Percentiles rank a stretch among this genome's conserved stretches.
These are phyloP conservation scores for Pseudorhiza aurosa DNA, from an alignment of 30 jellyfish, hydroid and myxozoan genomes.

Conservation along the genomic window DNA sequence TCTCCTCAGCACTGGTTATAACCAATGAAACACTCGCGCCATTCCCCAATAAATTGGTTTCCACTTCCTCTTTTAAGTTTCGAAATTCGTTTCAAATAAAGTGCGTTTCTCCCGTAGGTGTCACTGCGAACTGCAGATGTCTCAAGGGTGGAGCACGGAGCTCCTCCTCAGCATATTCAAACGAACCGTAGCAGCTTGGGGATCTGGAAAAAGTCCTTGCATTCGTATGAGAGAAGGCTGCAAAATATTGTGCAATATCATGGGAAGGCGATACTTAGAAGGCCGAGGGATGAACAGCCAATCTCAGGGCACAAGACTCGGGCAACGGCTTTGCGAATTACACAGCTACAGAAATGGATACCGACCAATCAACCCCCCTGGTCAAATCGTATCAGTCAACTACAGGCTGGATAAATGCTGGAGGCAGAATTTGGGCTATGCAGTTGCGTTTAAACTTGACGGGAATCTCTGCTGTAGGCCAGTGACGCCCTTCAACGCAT, in stretches of 20 bases:
- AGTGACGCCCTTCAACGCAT: slow-evolving; percentile 57
- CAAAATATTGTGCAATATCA: slow-evolving; percentile 50
- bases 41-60: too few relatives aligned
- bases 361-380: slow-evolving; percentile 53
- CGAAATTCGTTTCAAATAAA: too few relatives aligned
- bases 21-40: too few relatives aligned
- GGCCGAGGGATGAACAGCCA: slow-evolving; percentile 43
- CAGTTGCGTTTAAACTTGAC: slow-evolving; percentile 30
- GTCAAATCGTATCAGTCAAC: slow-evolving; percentile 42
- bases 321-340: slow-evolving; percentile 68
- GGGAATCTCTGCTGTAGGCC: slow-evolving; percentile 71
- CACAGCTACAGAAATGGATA: slow-evolving; percentile 57
- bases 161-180: slow-evolving; percentile 33
- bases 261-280: slow-evolving; percentile 59
- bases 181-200: slow-evolving; percentile 61
- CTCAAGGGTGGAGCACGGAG: slow-evolving; percentile 42
- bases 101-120: too few relatives aligned
- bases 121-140: slow-evolving; percentile 53
- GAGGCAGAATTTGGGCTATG: slow-evolving; percentile 34
- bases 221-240: slow-evolving; percentile 65
- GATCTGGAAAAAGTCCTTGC: slow-evolving; percentile 57
- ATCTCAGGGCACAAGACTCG: slow-evolving; percentile 59
- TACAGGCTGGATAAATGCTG: slow-evolving; percentile 50
- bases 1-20: too few relatives aligned
- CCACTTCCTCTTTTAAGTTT: too few relatives aligned